A percentile compares a stretch with the other conserved stretches of the same genome.
phyloP scores from a whole-genome alignment of 2,797 vertebrate species.

The Thalassophryne amazonica region DNA sequence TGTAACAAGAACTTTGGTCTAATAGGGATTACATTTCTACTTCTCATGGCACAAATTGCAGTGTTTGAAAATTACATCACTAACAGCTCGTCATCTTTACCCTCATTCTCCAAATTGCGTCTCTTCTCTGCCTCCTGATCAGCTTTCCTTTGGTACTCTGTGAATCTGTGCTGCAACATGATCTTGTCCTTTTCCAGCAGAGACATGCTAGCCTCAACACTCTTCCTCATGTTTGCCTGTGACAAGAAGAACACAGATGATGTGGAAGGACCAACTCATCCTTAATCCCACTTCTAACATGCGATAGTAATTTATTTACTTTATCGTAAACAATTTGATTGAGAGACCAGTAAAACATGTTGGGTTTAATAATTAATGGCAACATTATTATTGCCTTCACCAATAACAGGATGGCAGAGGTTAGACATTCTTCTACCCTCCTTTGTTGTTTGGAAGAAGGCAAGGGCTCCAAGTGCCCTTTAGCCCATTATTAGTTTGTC shows the following conservation, averaged over 20 bases:
- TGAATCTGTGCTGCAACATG: slow-evolving; percentile 89
- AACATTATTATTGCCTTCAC: too few species aligned
- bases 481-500: too few species aligned
- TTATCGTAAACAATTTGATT: too few species aligned
- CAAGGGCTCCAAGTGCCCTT: too few species aligned
- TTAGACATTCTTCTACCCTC: too few species aligned
- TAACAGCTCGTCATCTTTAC: slow-evolving; percentile 64
- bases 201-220: slow-evolving; percentile 83
- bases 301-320: background rate
- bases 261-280: background rate
- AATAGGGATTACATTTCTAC: background rate
- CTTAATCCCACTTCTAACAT: slow-evolving; percentile 1
- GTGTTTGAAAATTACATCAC: slow-evolving; percentile 7
- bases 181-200: slow-evolving; percentile 96
- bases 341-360: too few species aligned
- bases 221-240: slow-evolving; percentile 85
- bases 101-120: slow-evolving; percentile 95
- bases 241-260: slow-evolving; percentile 23
- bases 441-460: too few species aligned
- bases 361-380: too few species aligned
- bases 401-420: too few species aligned
- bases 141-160: slow-evolving; percentile 94
- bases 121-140: slow-evolving; percentile 96
- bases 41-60: slow-evolving; percentile 8
- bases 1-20: slow-evolving; percentile 8